phyloP scores from a whole-genome alignment of 2,888 invertebrate species.

The Parascotia fuliginaria region DNA sequence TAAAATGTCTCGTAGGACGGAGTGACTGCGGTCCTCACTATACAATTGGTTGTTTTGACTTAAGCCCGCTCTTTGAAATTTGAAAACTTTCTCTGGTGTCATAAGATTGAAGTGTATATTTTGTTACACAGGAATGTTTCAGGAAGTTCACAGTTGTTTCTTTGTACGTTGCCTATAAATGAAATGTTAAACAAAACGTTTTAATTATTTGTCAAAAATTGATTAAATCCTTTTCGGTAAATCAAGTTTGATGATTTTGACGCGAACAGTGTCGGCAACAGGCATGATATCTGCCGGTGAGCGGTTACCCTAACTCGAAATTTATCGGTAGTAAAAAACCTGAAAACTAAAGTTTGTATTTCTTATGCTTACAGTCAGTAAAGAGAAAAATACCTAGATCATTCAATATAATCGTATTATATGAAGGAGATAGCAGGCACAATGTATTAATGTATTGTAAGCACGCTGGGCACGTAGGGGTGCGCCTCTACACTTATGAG shows the following conservation, averaged over 20 bases:
- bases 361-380: too few species aligned
- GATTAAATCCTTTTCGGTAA: too few species aligned
- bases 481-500: conserved; percentile 37
- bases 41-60: conserved; percentile 40
- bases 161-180: background rate
- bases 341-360: too few species aligned
- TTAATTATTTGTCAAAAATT: too few species aligned
- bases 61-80: conserved; percentile 59
- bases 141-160: conserved; percentile 8
- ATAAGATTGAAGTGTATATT: conserved; percentile 31
- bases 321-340: too few species aligned
- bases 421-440: background rate
- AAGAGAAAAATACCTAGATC: too few species aligned
- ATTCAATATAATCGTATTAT: too few species aligned
- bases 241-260: too few species aligned
- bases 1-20: conserved; percentile 59
- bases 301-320: too few species aligned
- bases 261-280: too few species aligned
- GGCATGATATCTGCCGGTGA: too few species aligned
- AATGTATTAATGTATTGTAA: conserved; percentile 17
- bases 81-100: conserved; percentile 48
- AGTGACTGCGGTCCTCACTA: conserved; percentile 44
- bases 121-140: conserved; percentile 34
- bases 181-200: background rate
- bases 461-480: conserved; percentile 40